phyloP scores from a whole-genome alignment of 2,888 invertebrate genomes.

The Melipona beecheii region DNA sequence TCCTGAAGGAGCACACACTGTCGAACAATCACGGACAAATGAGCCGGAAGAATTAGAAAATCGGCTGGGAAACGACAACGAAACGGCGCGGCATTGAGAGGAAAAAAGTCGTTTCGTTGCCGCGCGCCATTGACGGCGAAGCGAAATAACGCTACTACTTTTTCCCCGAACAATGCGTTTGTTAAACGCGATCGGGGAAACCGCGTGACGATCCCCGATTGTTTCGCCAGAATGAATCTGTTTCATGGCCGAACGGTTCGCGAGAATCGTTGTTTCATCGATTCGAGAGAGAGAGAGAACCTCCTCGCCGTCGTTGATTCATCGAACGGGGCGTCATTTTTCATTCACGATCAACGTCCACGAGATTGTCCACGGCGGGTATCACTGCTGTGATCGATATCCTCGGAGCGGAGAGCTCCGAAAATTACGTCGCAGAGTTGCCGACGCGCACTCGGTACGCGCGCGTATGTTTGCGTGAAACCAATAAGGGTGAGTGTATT shows the following conservation, averaged over 20 bases:
- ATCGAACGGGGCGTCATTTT: not conserved
- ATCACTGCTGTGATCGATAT: slow-evolving; percentile 29
- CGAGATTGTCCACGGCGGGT: not conserved
- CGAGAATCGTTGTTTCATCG: not conserved
- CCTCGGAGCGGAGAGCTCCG: not conserved
- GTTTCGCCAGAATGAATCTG: not conserved
- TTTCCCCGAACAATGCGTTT: slow-evolving; percentile 12
- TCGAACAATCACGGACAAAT: slow-evolving; percentile 9
- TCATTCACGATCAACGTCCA: slow-evolving; percentile 11
- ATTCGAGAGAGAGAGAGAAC: not conserved
- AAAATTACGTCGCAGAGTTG: slow-evolving; percentile 42
- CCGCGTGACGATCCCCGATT: not conserved
- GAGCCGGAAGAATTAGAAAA: slow-evolving; percentile 28
- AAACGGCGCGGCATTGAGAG: not conserved
- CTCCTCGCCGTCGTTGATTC: not conserved
- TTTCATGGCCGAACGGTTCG: not conserved
- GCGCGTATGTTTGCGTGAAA: slow-evolving; percentile 44
- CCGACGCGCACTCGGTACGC: not conserved
- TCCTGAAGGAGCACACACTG: not conserved
- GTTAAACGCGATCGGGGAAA: not conserved
- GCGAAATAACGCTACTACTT: not conserved
- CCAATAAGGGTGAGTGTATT: slow-evolving; percentile 67
- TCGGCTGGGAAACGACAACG: not conserved
- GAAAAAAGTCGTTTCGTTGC: not conserved
- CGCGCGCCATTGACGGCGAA: not conserved